A percentile compares a stretch with the other conserved stretches of the same genome.
phyloP scores from a whole-genome alignment of 2,113 vertebrate species.

The Proteles cristata region DNA sequence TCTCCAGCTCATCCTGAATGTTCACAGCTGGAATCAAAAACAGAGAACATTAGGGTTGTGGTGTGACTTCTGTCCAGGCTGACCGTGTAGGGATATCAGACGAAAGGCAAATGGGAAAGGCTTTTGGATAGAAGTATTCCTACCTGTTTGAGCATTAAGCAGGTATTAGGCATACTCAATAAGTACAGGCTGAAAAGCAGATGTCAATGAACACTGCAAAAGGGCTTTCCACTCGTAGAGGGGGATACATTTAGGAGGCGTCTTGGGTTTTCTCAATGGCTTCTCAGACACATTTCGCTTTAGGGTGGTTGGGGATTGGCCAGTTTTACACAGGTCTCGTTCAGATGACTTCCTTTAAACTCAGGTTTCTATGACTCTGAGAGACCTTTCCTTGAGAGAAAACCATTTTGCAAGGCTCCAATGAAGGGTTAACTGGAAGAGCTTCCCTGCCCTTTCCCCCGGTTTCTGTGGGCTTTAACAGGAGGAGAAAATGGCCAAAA shows the following conservation, averaged over 20 bases:
- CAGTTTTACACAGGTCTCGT: neutral
- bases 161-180: neutral
- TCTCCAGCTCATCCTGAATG: constrained; percentile 77
- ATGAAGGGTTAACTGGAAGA: neutral
- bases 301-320: neutral
- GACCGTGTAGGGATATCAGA: neutral
- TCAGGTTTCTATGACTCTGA: constrained; percentile 28
- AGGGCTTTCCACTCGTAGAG: neutral
- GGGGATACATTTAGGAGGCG: neutral
- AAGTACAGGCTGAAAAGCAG: neutral
- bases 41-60: constrained; percentile 60
- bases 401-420: neutral
- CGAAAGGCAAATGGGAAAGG: neutral
- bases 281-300: neutral
- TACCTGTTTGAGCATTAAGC: neutral
- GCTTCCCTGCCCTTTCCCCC: neutral
- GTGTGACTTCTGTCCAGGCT: constrained; percentile 67
- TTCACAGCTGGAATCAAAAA: constrained; percentile 74
- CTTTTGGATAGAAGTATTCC: neutral
- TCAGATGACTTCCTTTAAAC: neutral
- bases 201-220: neutral
- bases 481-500: neutral
- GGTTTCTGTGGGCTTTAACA: neutral
- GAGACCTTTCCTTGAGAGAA: neutral
- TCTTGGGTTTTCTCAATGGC: neutral